A percentile compares a stretch with the other conserved stretches of the same genome.
These are phyloP conservation scores for Lutjanus erythropterus DNA, from an alignment of 2,113 vertebrate species.

Conservation along the genomic window DNA sequence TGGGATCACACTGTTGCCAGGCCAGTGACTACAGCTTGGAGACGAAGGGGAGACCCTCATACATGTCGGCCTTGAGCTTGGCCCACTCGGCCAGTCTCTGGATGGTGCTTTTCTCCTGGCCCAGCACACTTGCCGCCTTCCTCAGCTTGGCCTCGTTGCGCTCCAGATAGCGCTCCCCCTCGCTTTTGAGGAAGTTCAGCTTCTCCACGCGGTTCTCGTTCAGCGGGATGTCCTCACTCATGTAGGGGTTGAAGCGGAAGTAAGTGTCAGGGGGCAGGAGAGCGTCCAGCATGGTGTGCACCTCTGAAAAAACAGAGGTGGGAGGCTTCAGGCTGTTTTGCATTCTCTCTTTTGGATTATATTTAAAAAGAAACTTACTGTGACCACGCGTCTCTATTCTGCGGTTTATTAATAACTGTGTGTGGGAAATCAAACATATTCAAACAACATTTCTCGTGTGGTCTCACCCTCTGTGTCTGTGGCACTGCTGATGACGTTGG, in stretches of 20 bases:
- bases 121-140: constrained; percentile 90
- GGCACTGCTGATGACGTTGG: constrained; percentile 96
- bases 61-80: constrained; percentile 93
- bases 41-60: constrained; percentile 89
- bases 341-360: background rate
- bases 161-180: constrained; percentile 91
- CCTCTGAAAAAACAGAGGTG: constrained; percentile 91
- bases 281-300: constrained; percentile 95
- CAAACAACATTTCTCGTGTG: background rate
- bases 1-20: background rate
- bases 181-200: constrained; percentile 90
- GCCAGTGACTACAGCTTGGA: constrained; percentile 88
- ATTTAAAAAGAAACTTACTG: background rate
- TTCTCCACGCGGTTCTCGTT: constrained; percentile 94
- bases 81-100: constrained; percentile 93
- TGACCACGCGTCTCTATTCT: background rate
- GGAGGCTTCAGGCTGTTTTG: background rate
- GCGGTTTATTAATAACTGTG: constrained; percentile 12
- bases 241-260: constrained; percentile 96
- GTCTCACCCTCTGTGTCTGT: constrained; percentile 94
- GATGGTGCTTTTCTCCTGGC: constrained; percentile 89
- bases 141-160: constrained; percentile 93
- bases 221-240: constrained; percentile 94
- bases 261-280: constrained; percentile 93
- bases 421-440: constrained; percentile 2